phyloP scores from a whole-genome alignment of 1,140 invertebrate genomes.

The Trichoplusia ni region DNA sequence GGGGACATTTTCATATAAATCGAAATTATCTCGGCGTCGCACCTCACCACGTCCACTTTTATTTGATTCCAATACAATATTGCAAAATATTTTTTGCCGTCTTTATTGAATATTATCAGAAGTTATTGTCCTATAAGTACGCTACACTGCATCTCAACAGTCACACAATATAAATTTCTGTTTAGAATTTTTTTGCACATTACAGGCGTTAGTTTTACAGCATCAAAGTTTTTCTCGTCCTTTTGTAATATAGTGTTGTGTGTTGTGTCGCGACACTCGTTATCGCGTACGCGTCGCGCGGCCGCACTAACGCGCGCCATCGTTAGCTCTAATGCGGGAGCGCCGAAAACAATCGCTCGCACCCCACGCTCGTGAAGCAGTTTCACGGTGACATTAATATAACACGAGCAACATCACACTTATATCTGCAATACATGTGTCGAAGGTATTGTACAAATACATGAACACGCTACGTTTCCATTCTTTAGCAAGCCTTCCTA shows the following conservation, averaged over 20 bases:
- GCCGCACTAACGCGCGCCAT: background rate
- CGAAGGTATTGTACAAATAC: no score
- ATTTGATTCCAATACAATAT: conserved; percentile 23
- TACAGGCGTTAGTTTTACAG: background rate
- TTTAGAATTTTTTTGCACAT: no score
- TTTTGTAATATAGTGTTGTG: background rate
- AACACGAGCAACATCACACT: background rate
- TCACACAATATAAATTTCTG: no score
- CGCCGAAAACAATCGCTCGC: conserved; percentile 18
- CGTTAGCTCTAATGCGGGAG: conserved; percentile 24
- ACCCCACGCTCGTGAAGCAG: background rate
- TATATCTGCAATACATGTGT: no score
- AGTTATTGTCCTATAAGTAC: background rate
- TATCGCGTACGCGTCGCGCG: background rate
- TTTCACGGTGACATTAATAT: background rate
- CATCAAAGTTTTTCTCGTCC: background rate
- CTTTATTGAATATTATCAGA: conserved; percentile 5
- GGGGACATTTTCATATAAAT: conserved; percentile 20
- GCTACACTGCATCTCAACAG: background rate
- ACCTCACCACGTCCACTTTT: background rate
- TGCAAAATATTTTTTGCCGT: conserved; percentile 16
- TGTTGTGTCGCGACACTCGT: background rate
- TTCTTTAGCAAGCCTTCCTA: no score
- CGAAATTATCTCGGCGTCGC: conserved; percentile 2
- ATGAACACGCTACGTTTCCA: no score